Evolutionary conservation across 2,888 invertebrate species (phyloP).

Genomic region (Lasioglossum pauxillum): DNA sequence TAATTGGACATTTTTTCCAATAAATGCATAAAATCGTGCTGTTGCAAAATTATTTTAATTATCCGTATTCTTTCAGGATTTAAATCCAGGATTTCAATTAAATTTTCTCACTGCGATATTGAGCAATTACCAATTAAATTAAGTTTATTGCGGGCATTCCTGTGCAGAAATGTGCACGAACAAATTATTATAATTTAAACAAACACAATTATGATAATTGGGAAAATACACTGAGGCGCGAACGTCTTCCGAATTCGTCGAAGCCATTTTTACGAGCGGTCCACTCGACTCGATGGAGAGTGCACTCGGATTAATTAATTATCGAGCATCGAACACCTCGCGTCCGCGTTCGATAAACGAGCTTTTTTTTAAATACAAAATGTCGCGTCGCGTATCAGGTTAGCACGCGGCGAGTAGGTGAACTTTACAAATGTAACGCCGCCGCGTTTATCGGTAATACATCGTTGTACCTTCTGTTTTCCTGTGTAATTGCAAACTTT

Average conservation of each 20-base stretch:
- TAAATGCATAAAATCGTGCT: neutral
- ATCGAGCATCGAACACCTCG: neutral
- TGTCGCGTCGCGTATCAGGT: conserved; percentile 81
- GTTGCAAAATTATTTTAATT: too few relatives aligned
- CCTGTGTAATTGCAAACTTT: conserved; percentile 80
- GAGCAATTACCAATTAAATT: neutral
- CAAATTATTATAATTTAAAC: too few relatives aligned
- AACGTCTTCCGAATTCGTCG: neutral
- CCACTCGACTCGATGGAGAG: too few relatives aligned
- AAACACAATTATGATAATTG: too few relatives aligned
- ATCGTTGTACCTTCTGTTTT: conserved; percentile 75
- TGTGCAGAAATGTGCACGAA: too few relatives aligned
- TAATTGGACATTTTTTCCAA: neutral
- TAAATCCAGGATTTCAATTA: too few relatives aligned
- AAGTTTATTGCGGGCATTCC: neutral
- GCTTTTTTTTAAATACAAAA: conserved; percentile 82
- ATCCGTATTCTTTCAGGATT: too few relatives aligned
- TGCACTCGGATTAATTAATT: conserved; percentile 30
- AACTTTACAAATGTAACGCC: conserved; percentile 74
- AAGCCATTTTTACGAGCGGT: neutral
- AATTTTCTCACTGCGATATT: neutral
- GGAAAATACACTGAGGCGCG: rapidly evolving
- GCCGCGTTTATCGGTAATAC: conserved; percentile 65
- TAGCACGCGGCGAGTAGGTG: conserved; percentile 70
- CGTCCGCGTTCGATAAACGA: conserved; percentile 21